Percentiles rank a stretch among this genome's conserved stretches.
Conservation (phyloP, 2,888 invertebrate genomes). For the Tipula confusa region DNA sequence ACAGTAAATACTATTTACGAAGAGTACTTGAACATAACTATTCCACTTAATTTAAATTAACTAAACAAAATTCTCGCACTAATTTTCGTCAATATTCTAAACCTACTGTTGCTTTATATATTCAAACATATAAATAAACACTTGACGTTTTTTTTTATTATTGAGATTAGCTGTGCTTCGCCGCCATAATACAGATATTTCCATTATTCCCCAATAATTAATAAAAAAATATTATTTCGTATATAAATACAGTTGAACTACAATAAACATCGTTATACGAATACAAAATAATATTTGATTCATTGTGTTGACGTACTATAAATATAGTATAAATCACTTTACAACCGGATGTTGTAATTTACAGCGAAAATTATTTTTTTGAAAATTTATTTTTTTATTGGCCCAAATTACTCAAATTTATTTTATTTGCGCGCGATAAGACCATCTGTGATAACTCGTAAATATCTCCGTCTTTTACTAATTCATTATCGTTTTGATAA, state of each 20-base stretch:
- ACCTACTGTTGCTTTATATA: not conserved
- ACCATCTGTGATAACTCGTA: not conserved
- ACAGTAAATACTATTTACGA: not conserved
- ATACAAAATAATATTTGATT: not conserved
- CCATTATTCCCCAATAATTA: not conserved
- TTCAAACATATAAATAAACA: not conserved
- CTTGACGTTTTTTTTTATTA: not conserved
- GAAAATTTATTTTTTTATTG: not conserved
- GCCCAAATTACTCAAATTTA: not conserved
- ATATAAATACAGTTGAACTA: not conserved
- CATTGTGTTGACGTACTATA: not conserved
- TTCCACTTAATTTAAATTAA: not conserved
- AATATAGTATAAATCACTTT: not conserved
- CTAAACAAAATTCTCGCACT: not conserved
- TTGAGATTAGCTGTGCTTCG: not conserved
- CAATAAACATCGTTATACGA: not conserved
- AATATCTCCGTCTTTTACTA: not conserved
- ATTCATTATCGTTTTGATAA: not conserved
- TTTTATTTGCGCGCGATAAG: not conserved
- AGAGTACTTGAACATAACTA: not conserved
- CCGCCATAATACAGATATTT: not conserved
- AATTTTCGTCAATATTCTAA: not conserved
- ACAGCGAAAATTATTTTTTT: not conserved
- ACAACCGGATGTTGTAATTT: not conserved
- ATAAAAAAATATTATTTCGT: not conserved